Evolutionary conservation across 1,140 invertebrate genomes (phyloP).

Genomic region (Plodia interpunctella): DNA sequence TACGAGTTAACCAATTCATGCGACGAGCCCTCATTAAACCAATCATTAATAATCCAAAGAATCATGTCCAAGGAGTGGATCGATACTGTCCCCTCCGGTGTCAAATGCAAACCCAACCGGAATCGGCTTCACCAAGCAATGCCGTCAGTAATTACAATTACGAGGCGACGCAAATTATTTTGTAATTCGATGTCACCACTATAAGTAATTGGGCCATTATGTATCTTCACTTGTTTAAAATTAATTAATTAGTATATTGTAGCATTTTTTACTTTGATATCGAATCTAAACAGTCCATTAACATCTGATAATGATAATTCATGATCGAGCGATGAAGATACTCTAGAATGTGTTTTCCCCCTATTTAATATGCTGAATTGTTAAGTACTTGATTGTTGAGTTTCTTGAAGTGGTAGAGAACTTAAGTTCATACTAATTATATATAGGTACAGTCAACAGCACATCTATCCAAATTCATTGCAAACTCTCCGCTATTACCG

Average conservation of each 20-base stretch:
- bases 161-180: slow-evolving; percentile 41
- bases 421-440: too few relatives aligned
- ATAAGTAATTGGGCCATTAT: slow-evolving; percentile 31
- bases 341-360: too few relatives aligned
- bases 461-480: too few relatives aligned
- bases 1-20: not conserved
- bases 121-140: not conserved
- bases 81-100: slow-evolving; percentile 23
- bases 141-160: not conserved
- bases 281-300: not conserved
- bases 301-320: too few relatives aligned
- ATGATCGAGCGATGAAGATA: too few relatives aligned
- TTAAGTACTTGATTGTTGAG: too few relatives aligned
- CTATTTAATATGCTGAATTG: too few relatives aligned
- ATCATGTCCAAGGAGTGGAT: slow-evolving; percentile 1
- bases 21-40: not conserved
- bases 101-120: slow-evolving; percentile 27
- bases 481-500: too few relatives aligned
- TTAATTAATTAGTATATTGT: not conserved
- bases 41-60: slow-evolving; percentile 4
- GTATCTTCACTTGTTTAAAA: not conserved
- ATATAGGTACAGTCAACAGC: too few relatives aligned
- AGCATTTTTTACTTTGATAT: not conserved
- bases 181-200: slow-evolving; percentile 52
- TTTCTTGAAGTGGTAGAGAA: too few relatives aligned